Conservation (phyloP, 2,113 vertebrate genomes). For the Dicentrarchus labrax region DNA sequence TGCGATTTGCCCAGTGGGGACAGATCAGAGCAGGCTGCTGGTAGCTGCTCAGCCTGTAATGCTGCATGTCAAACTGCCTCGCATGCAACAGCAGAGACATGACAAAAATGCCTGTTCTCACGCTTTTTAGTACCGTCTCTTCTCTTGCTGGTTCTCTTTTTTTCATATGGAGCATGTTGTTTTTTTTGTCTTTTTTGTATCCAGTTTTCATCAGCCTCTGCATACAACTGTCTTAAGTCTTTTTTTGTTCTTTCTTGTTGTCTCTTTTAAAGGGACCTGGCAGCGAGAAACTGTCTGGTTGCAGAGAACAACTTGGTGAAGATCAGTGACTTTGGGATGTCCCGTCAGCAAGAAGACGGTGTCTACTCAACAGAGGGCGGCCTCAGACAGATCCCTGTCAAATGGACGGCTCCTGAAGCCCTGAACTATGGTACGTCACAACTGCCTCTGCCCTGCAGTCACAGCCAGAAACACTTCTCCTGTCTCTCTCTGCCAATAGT, state of each 20-base stretch:
- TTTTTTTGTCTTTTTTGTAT: slow-evolving; percentile 1
- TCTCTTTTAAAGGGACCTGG: slow-evolving; percentile 88
- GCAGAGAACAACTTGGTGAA: slow-evolving; percentile 90
- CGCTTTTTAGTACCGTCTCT: background rate
- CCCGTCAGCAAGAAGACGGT: slow-evolving; percentile 92
- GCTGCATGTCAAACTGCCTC: slow-evolving; percentile 54
- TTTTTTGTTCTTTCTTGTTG: background rate
- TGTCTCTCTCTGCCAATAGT: background rate
- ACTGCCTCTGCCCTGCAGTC: slow-evolving; percentile 13
- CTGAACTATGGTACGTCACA: slow-evolving; percentile 90
- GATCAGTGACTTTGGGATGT: slow-evolving; percentile 99
- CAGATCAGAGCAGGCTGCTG: slow-evolving; percentile 52
- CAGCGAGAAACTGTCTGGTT: slow-evolving; percentile 97
- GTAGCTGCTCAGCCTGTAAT: slow-evolving; percentile 46
- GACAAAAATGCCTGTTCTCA: slow-evolving; percentile 27
- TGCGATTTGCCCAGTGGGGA: slow-evolving; percentile 51
- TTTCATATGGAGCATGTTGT: background rate
- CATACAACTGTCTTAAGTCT: background rate
- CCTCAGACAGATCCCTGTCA: slow-evolving; percentile 95
- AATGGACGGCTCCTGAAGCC: slow-evolving; percentile 97
- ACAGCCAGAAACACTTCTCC: background rate
- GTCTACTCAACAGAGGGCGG: slow-evolving; percentile 91
- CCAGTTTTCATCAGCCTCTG: background rate
- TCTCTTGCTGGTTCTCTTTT: background rate
- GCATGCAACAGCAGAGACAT: slow-evolving; percentile 33